Base-by-base conservation (phyloP, 2,113 vertebrate species). In the Boleophthalmus pectinirostris region DNA sequence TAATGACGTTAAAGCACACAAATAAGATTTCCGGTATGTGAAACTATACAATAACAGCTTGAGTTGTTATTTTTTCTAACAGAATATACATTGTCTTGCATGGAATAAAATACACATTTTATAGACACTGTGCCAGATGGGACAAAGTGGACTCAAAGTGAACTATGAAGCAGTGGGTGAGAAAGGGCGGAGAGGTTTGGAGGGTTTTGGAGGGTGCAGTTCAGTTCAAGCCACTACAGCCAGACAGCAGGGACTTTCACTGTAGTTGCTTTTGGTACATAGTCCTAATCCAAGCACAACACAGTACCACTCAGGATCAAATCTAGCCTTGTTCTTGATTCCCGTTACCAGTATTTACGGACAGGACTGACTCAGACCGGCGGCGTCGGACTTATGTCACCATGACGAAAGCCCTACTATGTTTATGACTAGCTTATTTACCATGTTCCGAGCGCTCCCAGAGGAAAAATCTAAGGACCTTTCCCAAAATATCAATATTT, bases 231-330 rank as follows among this genome's bases (percentile, higher is more conserved):
- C 35, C 11, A 20, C 11, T 14, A 43, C 63, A 65, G 35, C 56
- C 6, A 85, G 57, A 89, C 84, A 89, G 84, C 79, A 46, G 78
- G 57, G 70, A 79, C 88, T 87, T 90, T 90, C 84, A 83, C 73
- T 54, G 73, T 65, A 61, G 61, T 71, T 72, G 61, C 83, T 65
- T 65, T 82, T 70, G 72, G 81, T 75, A 80, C 76, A 78, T 69
- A 67, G 67, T 49, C 72, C 77, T 43, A 75, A 82, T 88, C 91
- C 90, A 92, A 92, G 80, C 82, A 87, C 88, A 90, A 91, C 87
- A 90, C 70, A 60, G 68, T 64, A 25, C 69, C 56, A 74, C 78
- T 78, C 63, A 73, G 68, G 77, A 85, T 88, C 85, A 76, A 64
- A 87, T 74, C 20, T 29, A 18, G 79, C 72, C 86, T 73, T 86